Base-by-base conservation (phyloP, 2,113 vertebrate genomes). In the Limanda limanda region DNA sequence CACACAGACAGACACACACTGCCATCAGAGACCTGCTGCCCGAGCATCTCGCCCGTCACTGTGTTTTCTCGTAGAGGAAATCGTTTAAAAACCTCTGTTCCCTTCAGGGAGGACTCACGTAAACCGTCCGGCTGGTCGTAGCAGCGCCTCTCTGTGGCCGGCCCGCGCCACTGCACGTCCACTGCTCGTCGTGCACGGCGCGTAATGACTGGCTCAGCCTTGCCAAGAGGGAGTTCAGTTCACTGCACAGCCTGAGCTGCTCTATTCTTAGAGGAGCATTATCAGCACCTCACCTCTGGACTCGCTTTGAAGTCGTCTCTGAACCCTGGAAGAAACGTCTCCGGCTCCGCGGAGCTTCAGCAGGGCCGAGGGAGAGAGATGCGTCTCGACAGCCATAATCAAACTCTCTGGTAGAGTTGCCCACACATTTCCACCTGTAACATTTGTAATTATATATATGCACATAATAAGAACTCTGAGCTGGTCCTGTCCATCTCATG, bases 361-460 rank as follows among this genome's bases (percentile, higher is more conserved):
- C 40, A 35, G 59, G 35, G 70, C 52, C 40, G 60, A 31, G 61
- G 20, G 21, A 79, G 66, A 79, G 66, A 67, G 27, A 71, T 74
- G 68, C 45, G 59, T 40, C 24, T 18, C 58, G 14, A 68, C 70
- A 66, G 61, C 73, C 76, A 63, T 76, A 1, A 77, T 87, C 73
- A 67, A 78, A 88, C 92, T 93, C 92, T 92, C 92, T 86, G 91
- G 92, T 81, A 92, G 92, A 91, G 92, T 91, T 86, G 58, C 64
- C 66, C 76, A 66, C 77, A 77, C 78, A 86, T 80, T 87, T 85
- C 79, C 74, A 76, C 56, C 35, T 24, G 62, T 71, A 25, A 55
- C 52, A 57, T 78, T 70, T 81, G 61, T 73, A 78, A 68, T 57
- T 24, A 72, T 74, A 71, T 61, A 42, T 82, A 31, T 31, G 8